Evolutionary conservation across 2,888 invertebrate genomes (phyloP).

Genomic region (Zhengitettix transpicula): DNA sequence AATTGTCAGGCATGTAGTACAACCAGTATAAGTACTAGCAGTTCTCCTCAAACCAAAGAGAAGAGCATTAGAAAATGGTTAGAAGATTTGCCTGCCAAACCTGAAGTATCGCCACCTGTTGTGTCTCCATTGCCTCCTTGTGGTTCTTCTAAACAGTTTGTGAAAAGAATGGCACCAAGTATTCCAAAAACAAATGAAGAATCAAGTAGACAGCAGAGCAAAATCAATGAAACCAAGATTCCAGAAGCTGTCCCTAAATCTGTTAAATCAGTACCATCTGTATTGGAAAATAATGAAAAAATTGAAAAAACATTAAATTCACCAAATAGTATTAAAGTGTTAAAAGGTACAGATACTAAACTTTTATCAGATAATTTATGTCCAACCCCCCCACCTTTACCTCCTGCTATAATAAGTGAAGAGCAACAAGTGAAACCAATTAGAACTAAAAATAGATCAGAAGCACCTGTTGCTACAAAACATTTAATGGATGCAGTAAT

Average conservation of each 20-base stretch:
- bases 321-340: not conserved
- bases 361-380: not conserved
- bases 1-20: slow-evolving; percentile 1
- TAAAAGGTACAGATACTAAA: not conserved
- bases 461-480: slow-evolving; percentile 16
- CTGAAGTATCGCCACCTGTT: not conserved
- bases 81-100: slow-evolving; percentile 44
- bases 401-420: slow-evolving; percentile 1
- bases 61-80: slow-evolving; percentile 59
- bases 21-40: not conserved
- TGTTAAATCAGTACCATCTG: slow-evolving; percentile 21
- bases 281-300: not conserved
- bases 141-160: not conserved
- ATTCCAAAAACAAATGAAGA: not conserved
- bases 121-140: not conserved
- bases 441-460: not conserved
- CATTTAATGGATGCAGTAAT: slow-evolving; percentile 30
- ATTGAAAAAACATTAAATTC: not conserved
- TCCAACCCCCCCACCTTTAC: slow-evolving; percentile 5
- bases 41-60: slow-evolving; percentile 49
- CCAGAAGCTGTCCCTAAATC: slow-evolving; percentile 17
- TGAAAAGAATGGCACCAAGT: not conserved
- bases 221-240: not conserved
- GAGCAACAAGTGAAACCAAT: not conserved
- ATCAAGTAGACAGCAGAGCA: not conserved